phyloP scores from a whole-genome alignment of 2,113 vertebrate species.

The Gnathonemus longibarbis region DNA sequence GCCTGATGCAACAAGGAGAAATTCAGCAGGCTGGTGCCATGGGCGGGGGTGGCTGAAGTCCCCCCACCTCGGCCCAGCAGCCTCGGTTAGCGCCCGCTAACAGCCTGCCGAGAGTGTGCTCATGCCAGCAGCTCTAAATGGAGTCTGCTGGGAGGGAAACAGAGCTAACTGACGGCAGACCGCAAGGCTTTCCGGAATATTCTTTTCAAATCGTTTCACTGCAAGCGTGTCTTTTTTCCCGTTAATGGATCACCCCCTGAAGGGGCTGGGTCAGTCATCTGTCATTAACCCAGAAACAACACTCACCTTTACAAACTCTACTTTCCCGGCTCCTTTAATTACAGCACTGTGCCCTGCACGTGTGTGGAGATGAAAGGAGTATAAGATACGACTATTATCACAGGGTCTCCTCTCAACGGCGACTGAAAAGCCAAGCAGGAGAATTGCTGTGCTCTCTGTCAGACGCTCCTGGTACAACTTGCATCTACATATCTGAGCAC shows the following conservation, averaged over 20 bases:
- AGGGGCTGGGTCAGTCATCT: background rate
- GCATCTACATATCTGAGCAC: background rate
- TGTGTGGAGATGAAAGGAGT: background rate
- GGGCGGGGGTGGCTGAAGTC: background rate
- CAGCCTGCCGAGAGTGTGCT: background rate
- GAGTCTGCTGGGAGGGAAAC: background rate
- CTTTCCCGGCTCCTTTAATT: background rate
- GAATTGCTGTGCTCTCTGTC: background rate
- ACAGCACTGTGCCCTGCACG: background rate
- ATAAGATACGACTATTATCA: background rate
- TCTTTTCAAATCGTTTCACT: background rate
- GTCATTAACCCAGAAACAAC: background rate
- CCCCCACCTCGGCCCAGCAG: background rate
- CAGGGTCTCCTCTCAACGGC: background rate
- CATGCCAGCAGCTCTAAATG: background rate
- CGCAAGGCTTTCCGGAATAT: background rate
- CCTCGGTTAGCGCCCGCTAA: background rate
- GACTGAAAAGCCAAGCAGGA: background rate
- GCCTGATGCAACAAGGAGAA: slow-evolving; percentile 15
- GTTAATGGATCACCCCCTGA: background rate
- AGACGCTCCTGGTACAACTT: background rate
- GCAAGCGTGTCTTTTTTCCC: background rate
- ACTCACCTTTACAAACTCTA: background rate
- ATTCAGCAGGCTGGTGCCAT: background rate
- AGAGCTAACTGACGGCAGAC: background rate